phyloP scores from a whole-genome alignment of 2,797 vertebrate genomes.

The Nannoperca obscura region DNA sequence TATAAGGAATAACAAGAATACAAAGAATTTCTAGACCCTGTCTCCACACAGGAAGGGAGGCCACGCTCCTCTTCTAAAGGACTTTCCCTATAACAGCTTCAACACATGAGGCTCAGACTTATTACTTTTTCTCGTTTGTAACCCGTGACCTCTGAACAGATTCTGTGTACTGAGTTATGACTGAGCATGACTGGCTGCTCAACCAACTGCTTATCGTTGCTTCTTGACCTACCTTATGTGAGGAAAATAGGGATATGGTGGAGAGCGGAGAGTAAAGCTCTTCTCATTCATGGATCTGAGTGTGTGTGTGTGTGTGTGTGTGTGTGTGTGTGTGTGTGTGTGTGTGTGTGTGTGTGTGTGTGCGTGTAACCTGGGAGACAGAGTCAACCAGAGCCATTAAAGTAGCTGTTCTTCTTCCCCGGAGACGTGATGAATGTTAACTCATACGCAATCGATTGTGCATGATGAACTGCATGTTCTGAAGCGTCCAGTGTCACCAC shows the following conservation, averaged over 20 bases:
- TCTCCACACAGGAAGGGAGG: conserved; percentile 78
- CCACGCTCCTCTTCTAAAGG: conserved; percentile 72
- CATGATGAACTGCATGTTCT: conserved; percentile 67
- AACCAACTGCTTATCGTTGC: conserved; percentile 49
- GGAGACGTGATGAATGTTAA: conserved; percentile 76
- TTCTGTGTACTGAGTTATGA: conserved; percentile 49
- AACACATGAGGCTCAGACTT: conserved; percentile 43
- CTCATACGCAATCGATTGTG: conserved; percentile 66
- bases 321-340: conserved; percentile 21
- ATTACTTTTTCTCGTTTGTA: conserved; percentile 46
- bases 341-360: conserved; percentile 16
- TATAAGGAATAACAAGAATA: conserved; percentile 85
- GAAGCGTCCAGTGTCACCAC: conserved; percentile 58
- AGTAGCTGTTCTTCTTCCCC: conserved; percentile 45
- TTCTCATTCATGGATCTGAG: conserved; percentile 34
- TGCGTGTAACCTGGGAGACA: conserved; percentile 26
- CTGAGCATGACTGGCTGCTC: conserved; percentile 54
- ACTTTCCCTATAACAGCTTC: conserved; percentile 66
- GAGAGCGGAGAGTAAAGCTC: conserved; percentile 29
- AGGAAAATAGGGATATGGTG: conserved; percentile 48
- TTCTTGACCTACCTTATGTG: conserved; percentile 53
- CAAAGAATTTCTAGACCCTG: conserved; percentile 82
- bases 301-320: conserved; percentile 22
- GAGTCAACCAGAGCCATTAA: conserved; percentile 28
- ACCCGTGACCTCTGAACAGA: conserved; percentile 52